Conservation (phyloP, 2,888 invertebrate genomes). For the Tenthredo livida region DNA sequence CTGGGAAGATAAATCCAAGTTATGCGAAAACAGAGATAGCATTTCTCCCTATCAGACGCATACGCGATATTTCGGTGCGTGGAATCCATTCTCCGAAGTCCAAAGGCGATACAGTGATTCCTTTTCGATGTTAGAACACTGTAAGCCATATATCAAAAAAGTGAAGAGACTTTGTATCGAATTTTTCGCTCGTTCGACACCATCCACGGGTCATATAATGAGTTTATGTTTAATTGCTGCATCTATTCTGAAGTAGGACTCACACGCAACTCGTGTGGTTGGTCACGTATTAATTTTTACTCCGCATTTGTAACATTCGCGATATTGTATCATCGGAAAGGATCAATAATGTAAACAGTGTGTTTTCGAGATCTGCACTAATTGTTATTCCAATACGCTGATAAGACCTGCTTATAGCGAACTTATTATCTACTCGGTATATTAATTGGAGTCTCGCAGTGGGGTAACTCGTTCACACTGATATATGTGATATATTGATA, state of each 20-base stretch:
- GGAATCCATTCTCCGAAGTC: background rate
- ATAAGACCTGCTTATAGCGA: background rate
- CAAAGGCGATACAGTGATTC: background rate
- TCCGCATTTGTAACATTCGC: background rate
- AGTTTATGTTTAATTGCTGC: background rate
- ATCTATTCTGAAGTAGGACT: background rate
- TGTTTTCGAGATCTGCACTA: conserved; percentile 42
- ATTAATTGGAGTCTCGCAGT: conserved; percentile 36
- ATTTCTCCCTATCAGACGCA: background rate
- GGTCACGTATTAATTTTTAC: conserved; percentile 1
- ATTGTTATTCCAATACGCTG: conserved; percentile 16
- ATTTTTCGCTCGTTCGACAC: background rate
- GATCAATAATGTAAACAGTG: conserved; percentile 16
- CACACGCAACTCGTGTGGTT: background rate
- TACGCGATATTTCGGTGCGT: background rate
- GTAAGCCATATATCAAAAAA: background rate
- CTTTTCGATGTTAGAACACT: background rate
- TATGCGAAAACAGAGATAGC: conserved; percentile 1
- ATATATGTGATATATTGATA: background rate
- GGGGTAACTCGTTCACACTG: conserved; percentile 12
- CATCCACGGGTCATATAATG: background rate
- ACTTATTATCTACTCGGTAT: conserved; percentile 1
- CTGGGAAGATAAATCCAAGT: conserved; percentile 7
- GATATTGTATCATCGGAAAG: background rate
- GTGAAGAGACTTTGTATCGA: background rate